Base-by-base conservation (phyloP, 2,888 invertebrate species). In the Campoletis raptor region DNA sequence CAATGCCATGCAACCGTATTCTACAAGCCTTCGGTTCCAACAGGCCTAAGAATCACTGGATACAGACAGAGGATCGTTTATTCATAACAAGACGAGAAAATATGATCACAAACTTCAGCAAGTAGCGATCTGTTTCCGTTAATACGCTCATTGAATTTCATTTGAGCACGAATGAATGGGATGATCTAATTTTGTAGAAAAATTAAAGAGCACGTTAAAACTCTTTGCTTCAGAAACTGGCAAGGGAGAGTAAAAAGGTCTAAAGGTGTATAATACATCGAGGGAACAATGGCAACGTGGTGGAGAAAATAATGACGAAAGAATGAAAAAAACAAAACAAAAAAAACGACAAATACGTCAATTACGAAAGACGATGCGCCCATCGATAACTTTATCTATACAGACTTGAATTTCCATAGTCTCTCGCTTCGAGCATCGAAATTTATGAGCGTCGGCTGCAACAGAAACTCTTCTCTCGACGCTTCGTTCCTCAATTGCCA, bases 401-500 rank as follows among this genome's bases (percentile, higher is more conserved):
- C 9, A 24, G 52, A 21, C 10, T 10, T 15, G 30, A 67, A 66
- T 81, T 74, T 54, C 42, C 42, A 72, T 81, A 73, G 70, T 30
- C 57, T 61, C 30, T 2, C 36, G 81, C 42, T 67, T 40, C 42
- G 54, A 67, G 81, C 66, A 40, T 54, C 42, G 40, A 74, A 74
- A 81, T 81, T 81, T 81, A 72, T 42, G 81, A 67, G 73, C 72
- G 18, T 18, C 48, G 64, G n/a, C 48, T 79, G 54, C 69, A 69
- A 42, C 54, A 40, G 54, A 79, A 42, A 30, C 76, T 77, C 30
- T 30, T 61, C 30, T 61, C 36, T 66, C 54, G 21, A 36, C 67
- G 57, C n/a, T n/a, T 30, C 24, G 69, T 54, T 69, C 42, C 79
- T 79, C 69, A 79, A 79, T 69, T 54, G 69, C 54, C 30, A 40